phyloP scores from a whole-genome alignment of 1,140 invertebrate genomes.

The Telenomus remus region DNA sequence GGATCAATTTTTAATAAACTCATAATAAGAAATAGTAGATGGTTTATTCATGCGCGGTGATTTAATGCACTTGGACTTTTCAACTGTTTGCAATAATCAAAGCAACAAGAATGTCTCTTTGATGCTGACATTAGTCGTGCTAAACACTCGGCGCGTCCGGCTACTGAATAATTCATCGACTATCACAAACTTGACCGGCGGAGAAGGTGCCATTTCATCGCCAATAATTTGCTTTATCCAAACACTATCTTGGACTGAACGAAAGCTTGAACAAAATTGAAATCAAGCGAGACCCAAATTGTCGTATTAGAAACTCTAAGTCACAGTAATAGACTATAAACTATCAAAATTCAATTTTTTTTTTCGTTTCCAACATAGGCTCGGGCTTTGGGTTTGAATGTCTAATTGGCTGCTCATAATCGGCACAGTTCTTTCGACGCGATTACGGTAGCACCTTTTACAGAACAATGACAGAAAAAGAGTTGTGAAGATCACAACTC shows the following conservation, averaged over 20 bases:
- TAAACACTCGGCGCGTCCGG: slow-evolving; percentile 15
- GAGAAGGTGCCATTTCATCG: slow-evolving; percentile 11
- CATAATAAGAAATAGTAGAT: slow-evolving; percentile 9
- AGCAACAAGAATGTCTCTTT: slow-evolving; percentile 25
- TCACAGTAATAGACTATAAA: too few relatives aligned
- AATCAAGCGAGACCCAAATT: too few relatives aligned
- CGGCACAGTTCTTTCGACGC: background rate
- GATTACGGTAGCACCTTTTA: slow-evolving; percentile 24
- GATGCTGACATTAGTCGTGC: slow-evolving; percentile 26
- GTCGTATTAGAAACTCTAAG: too few relatives aligned
- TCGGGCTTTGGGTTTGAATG: background rate
- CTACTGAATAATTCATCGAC: slow-evolving; percentile 29
- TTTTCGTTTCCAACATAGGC: too few relatives aligned
- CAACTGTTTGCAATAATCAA: slow-evolving; percentile 33
- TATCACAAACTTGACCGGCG: slow-evolving; percentile 22
- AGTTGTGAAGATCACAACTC: slow-evolving; percentile 26
- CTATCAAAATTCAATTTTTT: too few relatives aligned
- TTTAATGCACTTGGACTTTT: slow-evolving; percentile 29
- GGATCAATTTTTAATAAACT: slow-evolving; percentile 17
- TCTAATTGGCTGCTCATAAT: background rate
- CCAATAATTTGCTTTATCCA: slow-evolving; percentile 8
- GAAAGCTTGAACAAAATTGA: too few relatives aligned
- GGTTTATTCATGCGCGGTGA: slow-evolving; percentile 33
- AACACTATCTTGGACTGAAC: slow-evolving; percentile 3
- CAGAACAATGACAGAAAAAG: slow-evolving; percentile 40